A percentile compares a stretch with the other conserved stretches of the same genome.
Evolutionary conservation across 2,888 invertebrate genomes (phyloP).

Genomic region (Stictocephala bisonia): DNA sequence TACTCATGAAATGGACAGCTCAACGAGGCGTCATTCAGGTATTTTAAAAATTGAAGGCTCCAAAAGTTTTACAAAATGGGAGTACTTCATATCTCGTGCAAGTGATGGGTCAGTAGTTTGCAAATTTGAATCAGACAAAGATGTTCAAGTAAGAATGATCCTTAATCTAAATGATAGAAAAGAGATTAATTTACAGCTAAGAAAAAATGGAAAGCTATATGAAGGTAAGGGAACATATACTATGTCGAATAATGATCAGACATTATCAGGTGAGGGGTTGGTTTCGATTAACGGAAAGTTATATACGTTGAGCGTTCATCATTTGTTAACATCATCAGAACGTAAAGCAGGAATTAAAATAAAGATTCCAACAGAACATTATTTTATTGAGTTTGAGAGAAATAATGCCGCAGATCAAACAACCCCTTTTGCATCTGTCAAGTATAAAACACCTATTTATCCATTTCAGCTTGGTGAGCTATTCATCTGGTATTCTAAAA

Average conservation of each 20-base stretch:
- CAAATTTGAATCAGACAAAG: not conserved
- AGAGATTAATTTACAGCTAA: not conserved
- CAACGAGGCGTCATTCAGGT: no score
- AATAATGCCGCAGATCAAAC: not conserved
- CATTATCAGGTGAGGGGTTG: not conserved
- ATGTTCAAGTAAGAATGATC: not conserved
- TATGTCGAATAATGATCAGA: not conserved
- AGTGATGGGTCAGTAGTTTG: not conserved
- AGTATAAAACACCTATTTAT: constrained; percentile 17
- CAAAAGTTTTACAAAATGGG: not conserved
- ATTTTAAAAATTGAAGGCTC: not conserved
- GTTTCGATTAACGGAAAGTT: not conserved
- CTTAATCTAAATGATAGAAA: not conserved
- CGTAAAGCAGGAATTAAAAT: not conserved
- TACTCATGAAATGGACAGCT: no score
- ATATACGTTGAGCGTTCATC: not conserved
- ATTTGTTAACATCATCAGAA: not conserved
- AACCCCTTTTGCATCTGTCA: not conserved
- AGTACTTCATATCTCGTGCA: not conserved
- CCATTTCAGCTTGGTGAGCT: no score
- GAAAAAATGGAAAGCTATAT: not conserved
- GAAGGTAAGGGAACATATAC: constrained; percentile 4
- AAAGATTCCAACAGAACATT: constrained; percentile 4
- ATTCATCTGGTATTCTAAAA: no score
- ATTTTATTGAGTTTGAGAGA: not conserved